These are phyloP conservation scores for Atherinomorus stipes DNA, from an alignment of 2,113 vertebrate species.

Conservation along the genomic window DNA sequence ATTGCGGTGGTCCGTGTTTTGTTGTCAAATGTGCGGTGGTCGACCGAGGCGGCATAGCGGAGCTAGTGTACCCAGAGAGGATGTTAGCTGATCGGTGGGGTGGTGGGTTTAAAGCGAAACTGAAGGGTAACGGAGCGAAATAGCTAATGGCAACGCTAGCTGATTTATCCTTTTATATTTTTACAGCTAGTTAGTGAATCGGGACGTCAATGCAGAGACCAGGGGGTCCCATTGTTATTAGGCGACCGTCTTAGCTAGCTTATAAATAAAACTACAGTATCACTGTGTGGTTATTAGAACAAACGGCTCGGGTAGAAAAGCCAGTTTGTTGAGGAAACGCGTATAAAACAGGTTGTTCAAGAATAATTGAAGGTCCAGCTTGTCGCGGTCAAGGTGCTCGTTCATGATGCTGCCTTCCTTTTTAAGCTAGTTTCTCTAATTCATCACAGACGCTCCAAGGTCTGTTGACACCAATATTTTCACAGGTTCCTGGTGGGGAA, in stretches of 20 bases:
- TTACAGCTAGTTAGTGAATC: neutral
- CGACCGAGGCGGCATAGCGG: conserved; percentile 6
- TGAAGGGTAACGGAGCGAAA: neutral
- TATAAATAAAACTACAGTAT: conserved; percentile 1
- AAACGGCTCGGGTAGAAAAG: no score
- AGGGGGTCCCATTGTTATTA: conserved; percentile 40
- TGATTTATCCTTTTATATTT: neutral
- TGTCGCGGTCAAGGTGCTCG: no score
- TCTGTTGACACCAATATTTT: neutral
- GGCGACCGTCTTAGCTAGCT: conserved; percentile 19
- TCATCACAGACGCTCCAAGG: no score
- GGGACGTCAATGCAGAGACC: conserved; percentile 33
- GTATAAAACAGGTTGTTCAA: conserved; percentile 25
- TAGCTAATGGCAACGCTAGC: conserved; percentile 49
- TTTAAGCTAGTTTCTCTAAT: no score
- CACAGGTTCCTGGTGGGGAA: neutral
- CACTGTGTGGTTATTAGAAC: neutral
- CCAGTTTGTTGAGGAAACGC: no score
- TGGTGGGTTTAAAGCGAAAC: neutral
- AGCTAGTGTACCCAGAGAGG: neutral
- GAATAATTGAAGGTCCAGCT: no score
- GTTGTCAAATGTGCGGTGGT: conserved; percentile 50
- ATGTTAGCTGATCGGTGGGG: neutral
- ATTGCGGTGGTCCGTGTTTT: conserved; percentile 59
- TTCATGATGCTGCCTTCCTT: no score